Evolutionary conservation across 2,888 invertebrate genomes (phyloP).

Genomic region (Halictus quadricinctus): DNA sequence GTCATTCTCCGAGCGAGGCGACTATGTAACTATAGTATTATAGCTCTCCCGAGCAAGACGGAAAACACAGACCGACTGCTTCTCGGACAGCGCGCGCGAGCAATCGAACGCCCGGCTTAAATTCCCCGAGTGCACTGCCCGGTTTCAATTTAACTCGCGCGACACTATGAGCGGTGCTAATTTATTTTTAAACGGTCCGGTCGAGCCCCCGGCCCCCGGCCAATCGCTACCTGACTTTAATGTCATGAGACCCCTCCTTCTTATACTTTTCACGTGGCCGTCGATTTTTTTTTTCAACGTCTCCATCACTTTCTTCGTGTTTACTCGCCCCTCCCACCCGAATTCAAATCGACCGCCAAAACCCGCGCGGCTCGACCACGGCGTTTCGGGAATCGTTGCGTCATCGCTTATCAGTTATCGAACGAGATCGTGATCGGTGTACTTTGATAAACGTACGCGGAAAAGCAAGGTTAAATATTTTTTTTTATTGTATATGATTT

Average conservation of each 20-base stretch:
- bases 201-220: conserved; percentile 71
- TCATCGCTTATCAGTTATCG: background rate
- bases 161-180: conserved; percentile 58
- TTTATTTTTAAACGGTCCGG: conserved; percentile 75
- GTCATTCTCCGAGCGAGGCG: conserved; percentile 21
- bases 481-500: background rate
- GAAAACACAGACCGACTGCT: background rate
- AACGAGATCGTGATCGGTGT: background rate
- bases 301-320: background rate
- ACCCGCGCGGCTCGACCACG: background rate
- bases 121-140: conserved; percentile 74
- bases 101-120: conserved; percentile 36
- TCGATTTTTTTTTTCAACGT: background rate
- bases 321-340: background rate
- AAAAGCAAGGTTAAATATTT: background rate
- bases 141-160: conserved; percentile 70
- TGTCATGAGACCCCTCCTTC: background rate
- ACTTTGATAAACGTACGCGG: background rate
- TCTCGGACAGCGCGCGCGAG: background rate
- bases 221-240: conserved; percentile 67
- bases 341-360: background rate
- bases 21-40: background rate
- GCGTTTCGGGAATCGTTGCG: background rate
- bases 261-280: background rate
- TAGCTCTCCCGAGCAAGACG: background rate